These are phyloP conservation scores for Tupaia chinensis DNA, from an alignment of 2,113 vertebrate species.

Conservation along the genomic window DNA sequence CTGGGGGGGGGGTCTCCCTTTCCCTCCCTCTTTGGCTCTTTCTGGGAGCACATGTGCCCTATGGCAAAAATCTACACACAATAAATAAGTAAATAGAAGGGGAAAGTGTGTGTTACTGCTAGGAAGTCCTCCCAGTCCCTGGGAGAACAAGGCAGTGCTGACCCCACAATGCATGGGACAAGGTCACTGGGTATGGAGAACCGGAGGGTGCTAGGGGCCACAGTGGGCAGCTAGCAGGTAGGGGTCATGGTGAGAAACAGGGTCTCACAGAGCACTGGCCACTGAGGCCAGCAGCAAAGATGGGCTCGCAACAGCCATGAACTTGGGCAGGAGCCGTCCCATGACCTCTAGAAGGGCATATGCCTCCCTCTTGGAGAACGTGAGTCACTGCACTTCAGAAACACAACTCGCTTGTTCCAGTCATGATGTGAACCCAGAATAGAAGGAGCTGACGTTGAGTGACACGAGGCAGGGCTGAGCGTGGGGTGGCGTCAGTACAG, in stretches of 20 bases:
- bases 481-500: background rate
- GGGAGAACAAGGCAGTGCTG: background rate
- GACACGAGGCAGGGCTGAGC: background rate
- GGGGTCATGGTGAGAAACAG: too few relatives aligned
- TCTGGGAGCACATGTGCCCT: too few relatives aligned
- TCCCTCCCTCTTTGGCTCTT: too few relatives aligned
- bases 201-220: background rate
- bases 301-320: background rate
- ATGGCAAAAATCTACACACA: too few relatives aligned
- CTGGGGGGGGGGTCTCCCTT: too few relatives aligned
- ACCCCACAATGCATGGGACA: background rate
- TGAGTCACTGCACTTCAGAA: background rate
- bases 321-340: background rate
- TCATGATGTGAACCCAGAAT: background rate
- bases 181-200: background rate
- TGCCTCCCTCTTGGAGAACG: background rate
- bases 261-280: fast-evolving
- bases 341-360: background rate
- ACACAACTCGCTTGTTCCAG: fast-evolving
- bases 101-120: background rate
- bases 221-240: too few relatives aligned
- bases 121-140: background rate
- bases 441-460: background rate
- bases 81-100: too few relatives aligned
- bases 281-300: background rate